Evolutionary conservation across 2,113 vertebrate genomes (phyloP).

Genomic region (Catagonus wagneri): DNA sequence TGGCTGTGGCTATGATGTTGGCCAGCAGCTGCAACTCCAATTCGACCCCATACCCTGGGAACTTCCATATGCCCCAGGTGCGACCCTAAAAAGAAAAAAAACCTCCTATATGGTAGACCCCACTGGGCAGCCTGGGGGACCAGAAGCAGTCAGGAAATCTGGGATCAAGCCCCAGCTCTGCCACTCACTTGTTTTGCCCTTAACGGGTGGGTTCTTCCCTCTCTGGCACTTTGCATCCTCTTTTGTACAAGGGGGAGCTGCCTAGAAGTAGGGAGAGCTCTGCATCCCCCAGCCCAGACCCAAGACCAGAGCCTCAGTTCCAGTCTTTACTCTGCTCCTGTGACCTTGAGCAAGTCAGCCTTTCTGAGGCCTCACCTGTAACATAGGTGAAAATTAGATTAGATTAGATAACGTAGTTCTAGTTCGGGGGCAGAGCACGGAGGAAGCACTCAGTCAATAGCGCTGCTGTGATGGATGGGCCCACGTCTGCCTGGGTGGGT

Average conservation of each 20-base stretch:
- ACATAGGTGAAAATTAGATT: neutral
- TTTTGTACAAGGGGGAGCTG: neutral
- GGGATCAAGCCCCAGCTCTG: neutral
- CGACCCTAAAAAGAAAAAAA: too few species aligned
- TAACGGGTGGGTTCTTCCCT: neutral
- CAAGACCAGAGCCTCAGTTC: neutral
- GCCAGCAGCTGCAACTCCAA: too few species aligned
- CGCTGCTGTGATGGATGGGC: neutral
- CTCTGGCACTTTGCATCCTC: neutral
- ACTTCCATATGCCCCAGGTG: too few species aligned
- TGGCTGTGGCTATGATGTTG: too few species aligned
- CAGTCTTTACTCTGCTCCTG: neutral
- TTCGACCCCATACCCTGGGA: too few species aligned
- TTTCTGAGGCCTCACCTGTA: neutral
- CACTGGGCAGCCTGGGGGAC: neutral
- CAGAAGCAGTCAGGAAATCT: neutral
- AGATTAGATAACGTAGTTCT: neutral
- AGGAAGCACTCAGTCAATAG: neutral
- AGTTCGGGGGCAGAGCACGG: rapidly evolving
- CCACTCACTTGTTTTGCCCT: neutral
- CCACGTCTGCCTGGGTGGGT: neutral
- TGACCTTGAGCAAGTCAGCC: neutral
- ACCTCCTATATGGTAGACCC: neutral
- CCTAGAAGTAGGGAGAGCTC: neutral
- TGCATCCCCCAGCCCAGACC: neutral